These are phyloP conservation scores for Diaperis boleti DNA, from an alignment of 2,888 invertebrate genomes.

Conservation along the genomic window DNA sequence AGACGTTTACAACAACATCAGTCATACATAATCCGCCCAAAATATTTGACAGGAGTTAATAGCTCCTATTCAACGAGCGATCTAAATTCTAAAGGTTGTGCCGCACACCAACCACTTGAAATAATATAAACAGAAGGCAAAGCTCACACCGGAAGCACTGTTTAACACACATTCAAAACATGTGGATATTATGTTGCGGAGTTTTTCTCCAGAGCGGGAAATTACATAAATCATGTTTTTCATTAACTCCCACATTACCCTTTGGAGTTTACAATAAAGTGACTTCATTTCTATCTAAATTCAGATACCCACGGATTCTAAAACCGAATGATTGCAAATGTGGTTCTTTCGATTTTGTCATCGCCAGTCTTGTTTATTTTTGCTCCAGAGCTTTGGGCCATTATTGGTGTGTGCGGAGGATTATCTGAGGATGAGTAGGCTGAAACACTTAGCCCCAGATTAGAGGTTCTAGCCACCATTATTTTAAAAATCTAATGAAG, in stretches of 20 bases:
- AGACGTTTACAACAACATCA: slow-evolving; percentile 12
- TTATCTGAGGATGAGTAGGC: no score
- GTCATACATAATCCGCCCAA: slow-evolving; percentile 22
- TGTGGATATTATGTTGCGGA: slow-evolving; percentile 3
- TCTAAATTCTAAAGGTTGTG: neutral
- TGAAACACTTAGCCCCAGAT: no score
- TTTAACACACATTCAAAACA: slow-evolving; percentile 16
- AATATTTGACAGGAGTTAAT: slow-evolving; percentile 28
- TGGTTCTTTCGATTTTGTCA: neutral
- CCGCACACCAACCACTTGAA: slow-evolving; percentile 9
- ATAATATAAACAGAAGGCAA: slow-evolving; percentile 14
- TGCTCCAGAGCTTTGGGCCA: no score
- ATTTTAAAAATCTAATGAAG: no score
- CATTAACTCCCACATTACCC: neutral
- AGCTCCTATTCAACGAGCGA: neutral
- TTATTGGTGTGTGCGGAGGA: no score
- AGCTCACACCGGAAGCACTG: slow-evolving; percentile 17
- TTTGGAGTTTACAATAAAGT: neutral
- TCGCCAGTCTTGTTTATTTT: no score
- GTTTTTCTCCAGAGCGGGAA: neutral
- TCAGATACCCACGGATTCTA: no score
- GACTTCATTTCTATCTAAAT: neutral
- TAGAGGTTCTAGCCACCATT: no score
- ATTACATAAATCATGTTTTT: slow-evolving; percentile 14
- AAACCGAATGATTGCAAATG: neutral